phyloP scores from a whole-genome alignment of 1,140 invertebrate genomes.

The Cherax quadricarinatus region DNA sequence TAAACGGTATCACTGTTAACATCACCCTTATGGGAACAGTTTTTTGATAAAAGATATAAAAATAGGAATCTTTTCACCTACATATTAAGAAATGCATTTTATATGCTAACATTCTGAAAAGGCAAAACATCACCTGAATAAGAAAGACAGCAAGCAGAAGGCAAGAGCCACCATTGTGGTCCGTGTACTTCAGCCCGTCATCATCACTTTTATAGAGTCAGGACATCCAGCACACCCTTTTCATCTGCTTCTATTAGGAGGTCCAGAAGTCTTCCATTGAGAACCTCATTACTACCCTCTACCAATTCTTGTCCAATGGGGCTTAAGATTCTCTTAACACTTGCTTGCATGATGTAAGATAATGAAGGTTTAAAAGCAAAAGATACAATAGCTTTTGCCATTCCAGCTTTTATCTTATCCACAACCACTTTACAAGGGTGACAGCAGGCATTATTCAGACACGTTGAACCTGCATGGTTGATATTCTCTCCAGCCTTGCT shows the following conservation, averaged over 20 bases:
- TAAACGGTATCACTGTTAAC: neutral
- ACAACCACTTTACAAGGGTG: constrained; percentile 35
- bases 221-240: constrained; percentile 61
- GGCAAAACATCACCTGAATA: constrained; percentile 3
- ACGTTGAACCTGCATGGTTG: constrained; percentile 48
- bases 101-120: neutral
- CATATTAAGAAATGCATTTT: constrained; percentile 1
- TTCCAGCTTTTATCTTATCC: constrained; percentile 42
- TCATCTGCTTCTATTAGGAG: constrained; percentile 68
- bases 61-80: constrained; percentile 16
- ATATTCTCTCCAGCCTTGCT: constrained; percentile 72
- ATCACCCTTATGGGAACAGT: neutral
- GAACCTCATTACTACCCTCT: constrained; percentile 59
- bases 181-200: neutral
- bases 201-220: constrained; percentile 39
- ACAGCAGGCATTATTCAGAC: constrained; percentile 21
- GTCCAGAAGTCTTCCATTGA: constrained; percentile 68
- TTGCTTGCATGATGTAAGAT: constrained; percentile 47
- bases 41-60: constrained; percentile 17
- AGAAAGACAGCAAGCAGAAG: constrained; percentile 10
- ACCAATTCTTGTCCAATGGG: constrained; percentile 69
- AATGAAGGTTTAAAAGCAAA: constrained; percentile 61
- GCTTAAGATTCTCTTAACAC: constrained; percentile 60
- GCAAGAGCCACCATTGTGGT: neutral
- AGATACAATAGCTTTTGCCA: constrained; percentile 63